phyloP scores from a whole-genome alignment of 2,888 invertebrate species.

The Macrosiphum euphorbiae region DNA sequence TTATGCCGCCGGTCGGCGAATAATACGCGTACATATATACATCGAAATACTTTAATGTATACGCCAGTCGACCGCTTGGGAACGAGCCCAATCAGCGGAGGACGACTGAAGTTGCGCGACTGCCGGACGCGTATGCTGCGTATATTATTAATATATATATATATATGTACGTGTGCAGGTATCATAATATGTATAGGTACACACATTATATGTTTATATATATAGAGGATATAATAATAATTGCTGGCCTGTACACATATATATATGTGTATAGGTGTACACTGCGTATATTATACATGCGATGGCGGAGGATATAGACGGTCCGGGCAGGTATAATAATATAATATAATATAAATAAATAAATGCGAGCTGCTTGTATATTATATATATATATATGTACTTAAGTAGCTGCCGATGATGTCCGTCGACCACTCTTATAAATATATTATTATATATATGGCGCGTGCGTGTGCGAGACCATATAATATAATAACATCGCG shows the following conservation, averaged over 20 bases:
- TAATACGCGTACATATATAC: not conserved
- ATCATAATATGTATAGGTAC: not conserved
- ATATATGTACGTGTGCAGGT: not conserved
- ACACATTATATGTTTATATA: not conserved
- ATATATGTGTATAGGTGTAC: not conserved
- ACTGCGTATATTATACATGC: too few species aligned
- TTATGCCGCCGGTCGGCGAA: slow-evolving; percentile 31
- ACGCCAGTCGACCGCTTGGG: slow-evolving; percentile 54
- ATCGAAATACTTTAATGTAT: not conserved
- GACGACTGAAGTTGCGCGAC: slow-evolving; percentile 16
- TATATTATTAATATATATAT: not conserved
- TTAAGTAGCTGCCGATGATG: not conserved
- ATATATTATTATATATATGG: not conserved
- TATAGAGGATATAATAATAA: not conserved
- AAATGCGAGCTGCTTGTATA: not conserved
- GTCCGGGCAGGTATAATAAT: not conserved
- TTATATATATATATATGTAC: not conserved
- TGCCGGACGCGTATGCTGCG: not conserved
- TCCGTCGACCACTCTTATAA: not conserved
- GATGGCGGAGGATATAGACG: not conserved
- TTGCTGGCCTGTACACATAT: not conserved
- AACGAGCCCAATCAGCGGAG: slow-evolving; percentile 58
- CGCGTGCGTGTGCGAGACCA: not conserved
- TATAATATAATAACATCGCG: not conserved
- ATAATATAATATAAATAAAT: slow-evolving; percentile 1